Evolutionary conservation across 1,140 invertebrate species (phyloP), one percentile per base, ranked within the genome.

Genomic region (Vanessa tameamea): DNA sequence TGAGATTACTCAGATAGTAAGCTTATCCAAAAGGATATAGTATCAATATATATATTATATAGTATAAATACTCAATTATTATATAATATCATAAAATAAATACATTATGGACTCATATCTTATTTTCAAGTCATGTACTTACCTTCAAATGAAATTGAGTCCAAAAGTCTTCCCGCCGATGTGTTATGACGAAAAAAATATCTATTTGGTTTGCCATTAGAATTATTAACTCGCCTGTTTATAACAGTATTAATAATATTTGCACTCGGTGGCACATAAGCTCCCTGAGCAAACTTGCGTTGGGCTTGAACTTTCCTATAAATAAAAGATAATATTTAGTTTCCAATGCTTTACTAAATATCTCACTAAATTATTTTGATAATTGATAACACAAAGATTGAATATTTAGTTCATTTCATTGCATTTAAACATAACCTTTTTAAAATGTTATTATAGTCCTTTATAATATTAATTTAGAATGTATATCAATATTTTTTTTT

Each of bases 221-320:
- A 31, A 53, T 31, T 13, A 47, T 61, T 31, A 3, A 31, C 26
- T n/a, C 53, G 26, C 20, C 53, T 16, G 13, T 63, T 63, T 47
- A 57, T 23, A 12, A 23, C 6, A 23, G 37, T 63, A 51, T 37
- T 69, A 1, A 12, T 13, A 26, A 53, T 14, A 13, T 57, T 68
- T n/a, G 14, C 57, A 16, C 68, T 47, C 4, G 78, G 79, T 3
- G 82, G 82, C 1, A 81, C 59, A 53, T 72, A 81, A 0, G 78
- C 79, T 0, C 79, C 81, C 48, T 82, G 81, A 0, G 82, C 82
- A 43, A 84, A 84, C 47, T 84, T 84, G 2, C 82, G 70, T 66
- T 84, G 82, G 0, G 82, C 82, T 47, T 75, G 75, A 7, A 82
- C 79, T 67, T 76, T 81, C 14, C 81, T 81, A 73, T 53, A 66